Evolutionary conservation across 2,113 vertebrate genomes (phyloP).

Genomic region (Mus musculus): DNA sequence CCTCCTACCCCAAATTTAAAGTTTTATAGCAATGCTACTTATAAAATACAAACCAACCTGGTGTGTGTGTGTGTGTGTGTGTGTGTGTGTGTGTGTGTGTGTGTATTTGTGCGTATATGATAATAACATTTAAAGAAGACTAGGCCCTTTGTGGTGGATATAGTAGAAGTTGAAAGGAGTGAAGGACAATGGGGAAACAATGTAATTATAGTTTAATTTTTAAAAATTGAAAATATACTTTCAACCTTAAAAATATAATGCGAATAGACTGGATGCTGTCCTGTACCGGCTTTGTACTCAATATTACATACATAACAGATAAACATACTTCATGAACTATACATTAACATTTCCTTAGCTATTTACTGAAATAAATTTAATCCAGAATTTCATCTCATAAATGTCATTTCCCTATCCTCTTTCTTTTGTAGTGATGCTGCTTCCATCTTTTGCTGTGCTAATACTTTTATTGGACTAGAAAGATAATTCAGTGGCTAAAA

Average conservation of each 20-base stretch:
- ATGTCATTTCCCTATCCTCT: not conserved
- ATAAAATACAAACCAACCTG: not conserved
- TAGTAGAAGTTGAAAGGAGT: not conserved
- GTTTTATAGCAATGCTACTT: not conserved
- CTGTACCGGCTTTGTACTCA: not conserved
- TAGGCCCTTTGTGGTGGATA: not conserved
- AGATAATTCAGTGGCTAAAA: too few relatives aligned
- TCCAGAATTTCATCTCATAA: conserved; percentile 4
- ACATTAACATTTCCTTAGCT: not conserved
- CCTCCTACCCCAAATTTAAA: too few relatives aligned
- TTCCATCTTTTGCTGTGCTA: not conserved
- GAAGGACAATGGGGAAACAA: not conserved
- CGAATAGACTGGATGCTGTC: conserved; percentile 12
- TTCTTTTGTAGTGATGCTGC: not conserved
- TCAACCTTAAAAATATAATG: not conserved
- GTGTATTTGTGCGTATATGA: too few relatives aligned
- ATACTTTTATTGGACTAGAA: not conserved
- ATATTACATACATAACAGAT: not conserved
- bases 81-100: too few relatives aligned
- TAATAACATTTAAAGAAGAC: too few relatives aligned
- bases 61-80: too few relatives aligned
- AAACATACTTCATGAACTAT: conserved; percentile 31
- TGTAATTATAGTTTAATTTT: too few relatives aligned
- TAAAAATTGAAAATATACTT: not conserved
- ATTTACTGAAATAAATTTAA: conserved; percentile 31